Conservation (phyloP, 2,888 invertebrate genomes). For the Dryobotodes eremita region DNA sequence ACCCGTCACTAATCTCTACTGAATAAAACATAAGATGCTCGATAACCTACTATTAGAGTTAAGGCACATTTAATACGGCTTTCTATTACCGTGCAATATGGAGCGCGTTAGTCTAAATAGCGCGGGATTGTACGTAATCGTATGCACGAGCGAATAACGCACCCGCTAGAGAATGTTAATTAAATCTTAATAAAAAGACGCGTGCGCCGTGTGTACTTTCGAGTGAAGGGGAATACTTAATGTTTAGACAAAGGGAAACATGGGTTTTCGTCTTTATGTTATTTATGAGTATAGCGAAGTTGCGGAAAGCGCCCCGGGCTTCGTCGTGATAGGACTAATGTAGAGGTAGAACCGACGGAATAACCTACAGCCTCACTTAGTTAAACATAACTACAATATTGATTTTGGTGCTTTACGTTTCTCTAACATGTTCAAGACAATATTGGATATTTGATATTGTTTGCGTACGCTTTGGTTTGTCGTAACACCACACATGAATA, state of each 20-base stretch:
- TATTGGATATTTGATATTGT: constrained; percentile 77
- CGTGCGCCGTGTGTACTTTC: constrained; percentile 53
- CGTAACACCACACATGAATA: constrained; percentile 21
- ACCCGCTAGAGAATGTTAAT: constrained; percentile 80
- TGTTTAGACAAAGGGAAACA: constrained; percentile 68
- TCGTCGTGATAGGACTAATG: constrained; percentile 71
- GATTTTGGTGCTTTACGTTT: constrained; percentile 77
- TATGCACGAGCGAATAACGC: constrained; percentile 79
- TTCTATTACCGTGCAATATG: constrained; percentile 84
- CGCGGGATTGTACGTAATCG: constrained; percentile 75
- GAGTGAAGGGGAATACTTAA: constrained; percentile 74
- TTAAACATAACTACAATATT: constrained; percentile 79
- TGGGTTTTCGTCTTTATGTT: constrained; percentile 58
- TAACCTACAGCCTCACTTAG: constrained; percentile 75
- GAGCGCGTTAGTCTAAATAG: constrained; percentile 65
- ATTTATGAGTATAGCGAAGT: constrained; percentile 62
- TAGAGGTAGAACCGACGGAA: constrained; percentile 75
- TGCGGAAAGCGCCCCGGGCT: constrained; percentile 71
- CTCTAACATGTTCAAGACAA: constrained; percentile 76
- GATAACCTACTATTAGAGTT: constrained; percentile 88
- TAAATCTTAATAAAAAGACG: constrained; percentile 86
- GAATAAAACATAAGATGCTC: constrained; percentile 89
- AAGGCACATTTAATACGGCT: constrained; percentile 85
- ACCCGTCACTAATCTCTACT: constrained; percentile 84
- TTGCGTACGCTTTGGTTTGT: constrained; percentile 53